These are phyloP conservation scores for Dendroctonus valens DNA, from an alignment of 1,140 invertebrate genomes.

Conservation along the genomic window DNA sequence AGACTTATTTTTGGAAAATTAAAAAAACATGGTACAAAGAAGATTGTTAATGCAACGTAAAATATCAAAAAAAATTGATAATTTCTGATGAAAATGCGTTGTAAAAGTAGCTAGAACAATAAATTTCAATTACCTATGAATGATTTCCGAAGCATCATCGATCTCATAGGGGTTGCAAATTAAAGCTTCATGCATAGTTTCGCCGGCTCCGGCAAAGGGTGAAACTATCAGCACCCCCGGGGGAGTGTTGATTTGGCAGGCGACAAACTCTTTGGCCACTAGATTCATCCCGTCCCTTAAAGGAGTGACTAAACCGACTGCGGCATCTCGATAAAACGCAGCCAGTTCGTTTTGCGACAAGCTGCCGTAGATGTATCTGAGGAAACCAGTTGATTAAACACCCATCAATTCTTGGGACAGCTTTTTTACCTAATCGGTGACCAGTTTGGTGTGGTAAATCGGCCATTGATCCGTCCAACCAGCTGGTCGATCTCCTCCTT, in stretches of 20 bases:
- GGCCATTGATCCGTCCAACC: conserved; percentile 83
- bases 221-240: conserved; percentile 87
- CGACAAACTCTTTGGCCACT: conserved; percentile 91
- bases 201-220: conserved; percentile 86
- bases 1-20: too few relatives aligned
- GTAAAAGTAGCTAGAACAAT: background rate
- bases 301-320: conserved; percentile 83
- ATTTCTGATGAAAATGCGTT: too few relatives aligned
- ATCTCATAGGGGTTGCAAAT: conserved; percentile 90
- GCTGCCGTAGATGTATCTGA: conserved; percentile 82
- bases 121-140: conserved; percentile 58
- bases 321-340: conserved; percentile 80
- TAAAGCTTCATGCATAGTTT: conserved; percentile 84
- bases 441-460: conserved; percentile 87
- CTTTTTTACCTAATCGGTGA: conserved; percentile 70
- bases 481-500: conserved; percentile 90
- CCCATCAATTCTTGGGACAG: background rate
- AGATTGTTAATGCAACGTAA: too few relatives aligned
- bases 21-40: too few relatives aligned
- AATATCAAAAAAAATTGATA: too few relatives aligned
- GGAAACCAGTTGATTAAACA: background rate
- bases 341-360: conserved; percentile 83
- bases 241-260: conserved; percentile 83
- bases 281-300: conserved; percentile 91
- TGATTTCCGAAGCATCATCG: conserved; percentile 80